These are phyloP conservation scores for Drosophila persimilis DNA, from an alignment of 1,140 invertebrate genomes.

Conservation along the genomic window DNA sequence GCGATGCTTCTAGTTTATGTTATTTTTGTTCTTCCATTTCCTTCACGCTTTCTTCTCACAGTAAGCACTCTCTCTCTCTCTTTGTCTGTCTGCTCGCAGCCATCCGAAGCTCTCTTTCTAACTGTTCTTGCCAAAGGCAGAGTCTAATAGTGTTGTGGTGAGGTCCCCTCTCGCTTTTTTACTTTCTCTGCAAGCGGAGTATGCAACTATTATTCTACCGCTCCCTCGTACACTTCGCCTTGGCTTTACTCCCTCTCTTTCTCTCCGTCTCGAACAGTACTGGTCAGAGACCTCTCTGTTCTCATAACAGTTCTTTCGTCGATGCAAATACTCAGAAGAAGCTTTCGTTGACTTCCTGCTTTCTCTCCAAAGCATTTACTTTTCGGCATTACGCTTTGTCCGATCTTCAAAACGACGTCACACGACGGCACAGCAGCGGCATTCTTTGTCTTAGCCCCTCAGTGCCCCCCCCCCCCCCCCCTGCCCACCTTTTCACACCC, in stretches of 20 bases:
- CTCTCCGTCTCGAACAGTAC: no score
- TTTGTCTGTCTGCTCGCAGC: no score
- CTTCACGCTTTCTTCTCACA: constrained; percentile 12
- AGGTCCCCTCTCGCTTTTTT: no score
- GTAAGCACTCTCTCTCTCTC: constrained; percentile 3
- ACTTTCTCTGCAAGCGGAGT: no score
- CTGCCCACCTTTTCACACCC: constrained; percentile 26
- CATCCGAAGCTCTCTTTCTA: not conserved
- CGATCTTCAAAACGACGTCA: constrained; percentile 25
- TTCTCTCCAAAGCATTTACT: constrained; percentile 12
- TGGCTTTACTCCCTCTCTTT: no score
- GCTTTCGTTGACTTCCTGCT: constrained; percentile 17
- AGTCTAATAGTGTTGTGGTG: no score
- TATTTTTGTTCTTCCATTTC: constrained; percentile 1
- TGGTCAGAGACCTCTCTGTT: no score
- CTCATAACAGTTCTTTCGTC: no score
- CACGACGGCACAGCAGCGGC: constrained; percentile 16
- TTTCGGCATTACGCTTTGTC: constrained; percentile 16
- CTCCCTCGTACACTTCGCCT: no score
- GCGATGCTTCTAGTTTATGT: constrained; percentile 35
- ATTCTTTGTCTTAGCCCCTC: constrained; percentile 47
- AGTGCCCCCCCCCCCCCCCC: not conserved
- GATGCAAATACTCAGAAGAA: not conserved
- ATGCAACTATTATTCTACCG: no score
- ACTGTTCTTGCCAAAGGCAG: not conserved